Evolutionary conservation across 2,888 invertebrate genomes (phyloP).

Genomic region (Atethmia centrago): DNA sequence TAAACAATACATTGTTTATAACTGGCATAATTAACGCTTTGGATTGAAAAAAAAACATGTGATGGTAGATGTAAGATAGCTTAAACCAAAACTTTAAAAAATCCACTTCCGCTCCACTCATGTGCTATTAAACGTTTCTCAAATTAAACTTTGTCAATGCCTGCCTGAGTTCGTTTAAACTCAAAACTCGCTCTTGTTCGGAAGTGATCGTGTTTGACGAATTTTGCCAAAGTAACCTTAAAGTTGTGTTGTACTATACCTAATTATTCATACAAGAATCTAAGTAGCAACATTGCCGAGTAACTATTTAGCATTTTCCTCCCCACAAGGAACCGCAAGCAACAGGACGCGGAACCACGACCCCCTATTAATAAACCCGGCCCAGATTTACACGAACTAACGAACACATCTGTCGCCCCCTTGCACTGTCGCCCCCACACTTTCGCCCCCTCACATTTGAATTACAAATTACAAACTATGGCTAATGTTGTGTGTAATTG

Average conservation of each 20-base stretch:
- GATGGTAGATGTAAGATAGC: no score
- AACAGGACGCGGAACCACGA: constrained; percentile 19
- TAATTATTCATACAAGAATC: background rate
- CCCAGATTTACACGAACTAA: constrained; percentile 56
- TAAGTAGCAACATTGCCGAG: constrained; percentile 28
- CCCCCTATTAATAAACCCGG: constrained; percentile 63
- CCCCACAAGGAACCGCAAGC: constrained; percentile 45
- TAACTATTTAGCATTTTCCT: constrained; percentile 55
- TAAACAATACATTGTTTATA: no score
- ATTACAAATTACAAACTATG: constrained; percentile 72
- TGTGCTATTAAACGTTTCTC: no score
- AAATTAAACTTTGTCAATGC: no score
- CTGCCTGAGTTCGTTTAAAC: background rate
- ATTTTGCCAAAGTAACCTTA: background rate
- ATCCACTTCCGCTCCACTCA: no score
- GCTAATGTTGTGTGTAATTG: constrained; percentile 73
- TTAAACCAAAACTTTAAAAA: no score
- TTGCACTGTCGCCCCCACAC: constrained; percentile 40
- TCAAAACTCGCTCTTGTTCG: background rate
- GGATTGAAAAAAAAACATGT: no score
- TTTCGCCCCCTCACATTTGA: constrained; percentile 68
- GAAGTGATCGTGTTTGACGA: background rate
- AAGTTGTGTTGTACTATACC: background rate
- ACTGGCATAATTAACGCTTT: no score
- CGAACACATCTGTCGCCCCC: constrained; percentile 69